Evolutionary conservation across 2,888 invertebrate species (phyloP).

Genomic region (Lithosia quadra): DNA sequence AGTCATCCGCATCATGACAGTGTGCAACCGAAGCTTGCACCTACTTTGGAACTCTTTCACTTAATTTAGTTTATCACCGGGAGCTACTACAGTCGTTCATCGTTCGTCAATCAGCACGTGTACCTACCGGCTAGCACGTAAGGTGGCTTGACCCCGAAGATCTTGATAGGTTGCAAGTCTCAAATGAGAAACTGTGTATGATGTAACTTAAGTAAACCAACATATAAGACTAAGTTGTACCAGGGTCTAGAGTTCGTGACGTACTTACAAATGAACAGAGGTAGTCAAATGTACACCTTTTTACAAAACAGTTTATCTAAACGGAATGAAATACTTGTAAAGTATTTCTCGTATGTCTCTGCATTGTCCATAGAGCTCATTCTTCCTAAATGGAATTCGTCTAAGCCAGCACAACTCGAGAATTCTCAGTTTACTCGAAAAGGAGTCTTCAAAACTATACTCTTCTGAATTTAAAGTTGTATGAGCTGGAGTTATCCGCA

Average conservation of each 20-base stretch:
- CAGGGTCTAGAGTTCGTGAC: too few relatives aligned
- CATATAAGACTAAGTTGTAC: too few relatives aligned
- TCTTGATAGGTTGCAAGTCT: too few relatives aligned
- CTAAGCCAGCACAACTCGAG: conserved; percentile 31
- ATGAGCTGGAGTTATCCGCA: conserved; percentile 23
- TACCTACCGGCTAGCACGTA: too few relatives aligned
- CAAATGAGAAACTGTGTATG: too few relatives aligned
- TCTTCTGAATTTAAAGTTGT: conserved; percentile 42
- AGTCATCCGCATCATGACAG: background rate
- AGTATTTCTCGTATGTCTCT: conserved; percentile 35
- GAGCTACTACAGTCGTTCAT: background rate
- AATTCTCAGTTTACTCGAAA: conserved; percentile 39
- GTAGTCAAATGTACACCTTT: background rate
- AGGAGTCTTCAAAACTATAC: conserved; percentile 34
- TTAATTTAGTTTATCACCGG: background rate
- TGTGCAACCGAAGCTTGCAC: background rate
- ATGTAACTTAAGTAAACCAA: too few relatives aligned
- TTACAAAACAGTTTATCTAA: conserved; percentile 24
- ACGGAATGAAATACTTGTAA: conserved; percentile 6
- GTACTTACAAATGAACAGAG: too few relatives aligned
- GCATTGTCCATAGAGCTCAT: conserved; percentile 37
- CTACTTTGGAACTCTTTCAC: background rate
- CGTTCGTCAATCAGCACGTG: too few relatives aligned
- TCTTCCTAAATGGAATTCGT: conserved; percentile 44
- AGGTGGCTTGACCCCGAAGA: too few relatives aligned